Evolutionary conservation across 2,888 invertebrate species (phyloP), one percentile per base, ranked within the genome.

Genomic region (Epinotia ramella): DNA sequence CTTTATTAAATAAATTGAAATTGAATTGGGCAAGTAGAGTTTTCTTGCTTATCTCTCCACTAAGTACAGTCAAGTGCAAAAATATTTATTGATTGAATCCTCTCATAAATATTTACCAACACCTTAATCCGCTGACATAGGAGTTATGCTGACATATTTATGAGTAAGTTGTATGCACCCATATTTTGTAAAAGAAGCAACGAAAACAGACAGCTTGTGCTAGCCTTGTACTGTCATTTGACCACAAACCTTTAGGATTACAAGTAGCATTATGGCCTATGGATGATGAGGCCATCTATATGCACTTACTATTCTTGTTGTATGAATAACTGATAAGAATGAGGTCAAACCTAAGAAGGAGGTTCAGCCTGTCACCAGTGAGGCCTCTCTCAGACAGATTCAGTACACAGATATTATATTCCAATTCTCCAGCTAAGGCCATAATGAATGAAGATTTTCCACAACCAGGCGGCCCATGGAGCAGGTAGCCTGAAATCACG

Each of bases 381-480:
- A 99, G 95, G 2, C 99, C 98, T 80, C 98, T 95, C 89, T 99
- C 99, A 33, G 99, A 99, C 76, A 99, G 95, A 91, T 99, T 99
- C 63, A 99, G 93, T 65, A 99, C 97, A 92, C 99, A 99, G 80
- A 99, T 99, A 73, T 98, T 98, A 89, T 98, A 98, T 83, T 99
- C 98, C 77, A 99, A 91, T 92, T 99, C 97, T 16, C 99, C 99
- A 53, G 99, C 99, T 78, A 99, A 91, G 1, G 99, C 99, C 83
- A 98, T 99, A 78, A 98, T 98, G 87, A 97, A 99, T 18, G 99
- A 99, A 0, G 98, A 98, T 94, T 99, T 99, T 11, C 99, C 99
- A 94, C 99, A 99, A 3, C 99, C 99, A 2, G 99, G 99, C 3
- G 99, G 99, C 0, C 99, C 99, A 90, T 99, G 94, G 1, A 99